These are phyloP conservation scores for Cydia pomonella DNA, from an alignment of 1,140 invertebrate species.

Conservation along the genomic window DNA sequence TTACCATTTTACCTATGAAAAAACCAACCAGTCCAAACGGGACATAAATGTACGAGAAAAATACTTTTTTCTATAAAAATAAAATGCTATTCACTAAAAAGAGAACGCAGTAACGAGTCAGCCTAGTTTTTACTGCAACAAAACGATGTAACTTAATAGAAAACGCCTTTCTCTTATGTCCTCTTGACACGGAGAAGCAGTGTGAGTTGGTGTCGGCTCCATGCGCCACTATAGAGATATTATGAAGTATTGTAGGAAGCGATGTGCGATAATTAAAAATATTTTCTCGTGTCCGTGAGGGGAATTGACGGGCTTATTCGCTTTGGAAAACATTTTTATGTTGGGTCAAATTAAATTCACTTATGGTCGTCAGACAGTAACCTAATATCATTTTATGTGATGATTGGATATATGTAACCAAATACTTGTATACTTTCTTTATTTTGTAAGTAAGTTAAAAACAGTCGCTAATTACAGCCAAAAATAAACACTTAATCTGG, in stretches of 20 bases:
- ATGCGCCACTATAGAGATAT: conserved; percentile 10
- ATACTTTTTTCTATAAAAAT: not conserved
- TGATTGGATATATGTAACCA: too few species aligned
- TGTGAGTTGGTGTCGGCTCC: conserved; percentile 1
- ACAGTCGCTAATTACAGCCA: too few species aligned
- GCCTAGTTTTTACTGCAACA: not conserved
- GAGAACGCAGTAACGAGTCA: conserved; percentile 17
- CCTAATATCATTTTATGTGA: too few species aligned
- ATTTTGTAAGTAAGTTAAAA: too few species aligned
- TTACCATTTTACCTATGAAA: too few species aligned
- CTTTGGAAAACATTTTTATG: not conserved
- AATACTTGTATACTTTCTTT: too few species aligned
- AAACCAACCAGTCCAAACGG: not conserved
- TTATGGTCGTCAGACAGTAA: too few species aligned
- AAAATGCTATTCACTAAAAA: conserved; percentile 2
- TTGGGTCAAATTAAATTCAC: not conserved
- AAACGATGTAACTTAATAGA: not conserved
- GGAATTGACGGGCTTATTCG: not conserved
- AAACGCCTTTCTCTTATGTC: not conserved
- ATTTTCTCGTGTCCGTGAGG: conserved; percentile 14
- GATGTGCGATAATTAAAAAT: conserved; percentile 14
- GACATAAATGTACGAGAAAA: not conserved
- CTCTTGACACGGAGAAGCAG: not conserved
- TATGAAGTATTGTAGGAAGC: not conserved
- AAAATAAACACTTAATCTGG: too few species aligned